A percentile compares a stretch with the other conserved stretches of the same genome.
These are phyloP conservation scores for Mizuhopecten yessoensis DNA, from an alignment of 1,140 invertebrate genomes.

Conservation along the genomic window DNA sequence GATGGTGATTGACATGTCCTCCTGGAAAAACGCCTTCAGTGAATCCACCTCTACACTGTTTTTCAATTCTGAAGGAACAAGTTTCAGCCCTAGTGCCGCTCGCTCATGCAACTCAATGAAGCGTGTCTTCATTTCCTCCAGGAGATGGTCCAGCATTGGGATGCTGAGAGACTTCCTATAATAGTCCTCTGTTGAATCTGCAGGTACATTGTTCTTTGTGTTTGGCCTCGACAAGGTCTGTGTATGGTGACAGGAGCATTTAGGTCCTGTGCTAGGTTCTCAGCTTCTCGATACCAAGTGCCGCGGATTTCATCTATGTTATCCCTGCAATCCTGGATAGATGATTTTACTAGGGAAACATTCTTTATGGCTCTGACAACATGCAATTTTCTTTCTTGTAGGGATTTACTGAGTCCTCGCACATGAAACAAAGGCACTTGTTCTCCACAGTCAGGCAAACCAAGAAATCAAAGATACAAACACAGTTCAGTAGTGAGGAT, in stretches of 20 bases:
- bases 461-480: slow-evolving; percentile 35
- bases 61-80: too few species aligned
- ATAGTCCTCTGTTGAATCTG: slow-evolving; percentile 26
- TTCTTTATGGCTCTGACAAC: slow-evolving; percentile 1
- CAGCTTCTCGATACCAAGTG: background rate
- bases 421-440: slow-evolving; percentile 43
- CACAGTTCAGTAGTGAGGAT: background rate
- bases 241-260: background rate
- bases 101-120: background rate
- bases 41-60: background rate
- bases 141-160: slow-evolving; percentile 41
- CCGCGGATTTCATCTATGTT: slow-evolving; percentile 36
- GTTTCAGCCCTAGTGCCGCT: slow-evolving; percentile 41
- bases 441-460: background rate
- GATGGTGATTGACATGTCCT: background rate
- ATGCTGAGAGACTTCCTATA: slow-evolving; percentile 40
- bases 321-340: background rate
- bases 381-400: slow-evolving; percentile 41
- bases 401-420: background rate
- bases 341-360: background rate
- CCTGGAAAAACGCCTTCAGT: background rate
- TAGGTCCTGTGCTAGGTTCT: background rate
- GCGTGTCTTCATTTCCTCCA: slow-evolving; percentile 22
- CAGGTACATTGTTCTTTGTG: slow-evolving; percentile 26
- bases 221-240: slow-evolving; percentile 41